A percentile compares a stretch with the other conserved stretches of the same genome.
phyloP scores from a whole-genome alignment of 2,797 vertebrate species.

The Sebastes hubbsi region DNA sequence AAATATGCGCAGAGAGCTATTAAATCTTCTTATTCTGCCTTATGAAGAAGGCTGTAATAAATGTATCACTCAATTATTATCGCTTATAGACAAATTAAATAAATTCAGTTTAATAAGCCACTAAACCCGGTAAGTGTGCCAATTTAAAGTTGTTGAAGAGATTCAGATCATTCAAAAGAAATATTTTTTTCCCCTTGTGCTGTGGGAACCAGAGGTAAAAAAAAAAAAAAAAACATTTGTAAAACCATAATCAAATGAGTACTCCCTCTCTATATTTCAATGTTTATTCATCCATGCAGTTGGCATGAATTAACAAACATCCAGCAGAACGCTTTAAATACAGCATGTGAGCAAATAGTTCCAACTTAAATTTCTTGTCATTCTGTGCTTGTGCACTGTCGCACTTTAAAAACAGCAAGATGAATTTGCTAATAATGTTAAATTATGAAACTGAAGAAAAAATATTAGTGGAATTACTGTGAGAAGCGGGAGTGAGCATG shows the following conservation, averaged over 20 bases:
- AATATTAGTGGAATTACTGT: neutral
- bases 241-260: neutral
- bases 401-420: neutral
- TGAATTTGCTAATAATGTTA: neutral
- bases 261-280: neutral
- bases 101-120: neutral
- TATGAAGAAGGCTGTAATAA: neutral
- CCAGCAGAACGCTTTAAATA: neutral
- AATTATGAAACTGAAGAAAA: neutral
- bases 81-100: neutral
- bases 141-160: neutral
- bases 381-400: neutral
- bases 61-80: neutral
- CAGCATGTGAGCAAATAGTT: neutral
- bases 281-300: neutral
- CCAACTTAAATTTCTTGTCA: neutral
- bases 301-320: neutral
- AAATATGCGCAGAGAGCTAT: rapidly evolving
- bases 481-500: neutral
- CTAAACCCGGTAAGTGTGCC: neutral
- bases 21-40: neutral
- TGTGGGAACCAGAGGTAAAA: neutral
- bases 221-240: neutral
- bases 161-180: neutral
- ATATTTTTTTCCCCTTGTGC: neutral